A percentile compares a stretch with the other conserved stretches of the same genome.
Conservation (phyloP, 1,140 invertebrate genomes). For the Brachionus koreanus region DNA sequence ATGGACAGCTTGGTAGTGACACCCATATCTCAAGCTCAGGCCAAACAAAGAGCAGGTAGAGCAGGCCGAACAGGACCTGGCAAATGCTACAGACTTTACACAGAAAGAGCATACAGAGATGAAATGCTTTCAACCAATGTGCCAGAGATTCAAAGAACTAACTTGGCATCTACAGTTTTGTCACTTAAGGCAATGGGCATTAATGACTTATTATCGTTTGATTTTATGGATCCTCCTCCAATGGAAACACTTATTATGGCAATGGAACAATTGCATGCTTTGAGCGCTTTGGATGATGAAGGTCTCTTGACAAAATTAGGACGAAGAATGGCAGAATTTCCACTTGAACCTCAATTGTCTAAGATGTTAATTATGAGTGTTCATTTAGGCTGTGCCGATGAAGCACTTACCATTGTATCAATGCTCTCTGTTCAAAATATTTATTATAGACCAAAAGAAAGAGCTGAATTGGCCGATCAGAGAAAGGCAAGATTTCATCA, state of each 20-base stretch:
- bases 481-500: constrained; percentile 98
- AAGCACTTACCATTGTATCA: constrained; percentile 94
- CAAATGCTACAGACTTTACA: constrained; percentile 95
- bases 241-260: constrained; percentile 88
- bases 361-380: constrained; percentile 99
- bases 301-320: constrained; percentile 87
- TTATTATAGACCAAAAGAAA: constrained; percentile 87
- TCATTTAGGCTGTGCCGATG: constrained; percentile 93
- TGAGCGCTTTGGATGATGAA: constrained; percentile 94
- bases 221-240: constrained; percentile 99
- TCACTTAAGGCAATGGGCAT: constrained; percentile 99
- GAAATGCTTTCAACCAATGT: constrained; percentile 98
- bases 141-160: constrained; percentile 98
- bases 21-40: constrained; percentile 95
- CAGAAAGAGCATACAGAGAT: constrained; percentile 92
- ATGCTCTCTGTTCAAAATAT: constrained; percentile 99
- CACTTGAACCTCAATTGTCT: constrained; percentile 93
- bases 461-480: constrained; percentile 94
- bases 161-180: constrained; percentile 87
- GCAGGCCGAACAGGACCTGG: constrained; percentile 95
- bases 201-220: constrained; percentile 97
- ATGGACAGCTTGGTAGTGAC: constrained; percentile 99
- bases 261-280: constrained; percentile 88
- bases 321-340: constrained; percentile 96
- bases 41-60: constrained; percentile 90